A percentile compares a stretch with the other conserved stretches of the same genome.
These are phyloP conservation scores for Pangasius mekongensis DNA, from an alignment of 2,797 vertebrate genomes.

Conservation along the genomic window DNA sequence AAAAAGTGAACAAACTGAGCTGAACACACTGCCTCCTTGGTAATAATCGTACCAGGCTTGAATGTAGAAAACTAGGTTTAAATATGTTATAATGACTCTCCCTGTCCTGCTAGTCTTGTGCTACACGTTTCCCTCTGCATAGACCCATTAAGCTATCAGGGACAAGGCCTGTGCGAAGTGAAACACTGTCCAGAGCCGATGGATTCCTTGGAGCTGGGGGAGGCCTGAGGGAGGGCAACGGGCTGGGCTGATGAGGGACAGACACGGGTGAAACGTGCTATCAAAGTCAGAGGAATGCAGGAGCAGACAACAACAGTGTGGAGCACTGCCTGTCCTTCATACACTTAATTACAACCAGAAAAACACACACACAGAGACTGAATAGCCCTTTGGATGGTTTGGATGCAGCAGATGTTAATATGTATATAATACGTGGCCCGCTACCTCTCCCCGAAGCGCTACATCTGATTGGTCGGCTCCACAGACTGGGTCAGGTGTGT, in stretches of 20 bases:
- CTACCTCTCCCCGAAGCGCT: neutral
- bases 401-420: constrained; percentile 2
- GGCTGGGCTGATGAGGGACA: constrained; percentile 80
- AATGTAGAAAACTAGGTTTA: constrained; percentile 54
- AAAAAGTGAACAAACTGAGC: neutral
- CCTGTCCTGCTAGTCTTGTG: constrained; percentile 52
- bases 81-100: constrained; percentile 47
- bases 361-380: constrained; percentile 32
- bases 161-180: constrained; percentile 76
- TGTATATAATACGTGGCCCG: constrained; percentile 17
- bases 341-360: constrained; percentile 59
- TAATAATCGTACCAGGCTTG: constrained; percentile 30
- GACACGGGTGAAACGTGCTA: constrained; percentile 72
- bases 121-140: constrained; percentile 64
- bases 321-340: constrained; percentile 55
- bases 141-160: constrained; percentile 81
- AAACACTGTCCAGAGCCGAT: constrained; percentile 83
- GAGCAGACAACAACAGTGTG: constrained; percentile 69
- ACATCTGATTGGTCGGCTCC: constrained; percentile 14
- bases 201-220: constrained; percentile 80
- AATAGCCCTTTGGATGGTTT: neutral
- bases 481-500: neutral
- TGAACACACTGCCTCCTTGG: neutral
- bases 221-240: constrained; percentile 63
- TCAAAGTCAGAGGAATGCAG: constrained; percentile 81